Evolutionary conservation across 2,888 invertebrate genomes (phyloP).

Genomic region (Cheilosia urbana): DNA sequence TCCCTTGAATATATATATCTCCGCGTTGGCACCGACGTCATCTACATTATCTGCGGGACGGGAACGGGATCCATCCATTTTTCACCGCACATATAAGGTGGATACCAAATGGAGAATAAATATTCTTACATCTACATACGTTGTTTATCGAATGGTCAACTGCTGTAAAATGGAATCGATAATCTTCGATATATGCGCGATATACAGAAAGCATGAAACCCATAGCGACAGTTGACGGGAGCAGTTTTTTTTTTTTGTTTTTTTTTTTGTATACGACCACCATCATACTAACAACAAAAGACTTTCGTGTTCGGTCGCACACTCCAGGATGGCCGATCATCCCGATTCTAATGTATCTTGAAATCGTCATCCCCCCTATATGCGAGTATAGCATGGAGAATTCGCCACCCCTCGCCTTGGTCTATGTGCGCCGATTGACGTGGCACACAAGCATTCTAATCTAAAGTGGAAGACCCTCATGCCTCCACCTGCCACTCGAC

Average conservation of each 20-base stretch:
- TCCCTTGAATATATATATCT: conserved; percentile 62
- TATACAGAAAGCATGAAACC: conserved; percentile 52
- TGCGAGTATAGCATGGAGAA: conserved; percentile 38
- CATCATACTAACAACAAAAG: conserved; percentile 63
- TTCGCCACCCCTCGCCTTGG: conserved; percentile 38
- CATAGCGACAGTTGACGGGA: conserved; percentile 69
- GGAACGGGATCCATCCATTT: conserved; percentile 53
- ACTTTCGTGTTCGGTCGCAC: conserved; percentile 57
- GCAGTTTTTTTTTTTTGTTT: conserved; percentile 38
- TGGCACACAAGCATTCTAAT: conserved; percentile 75
- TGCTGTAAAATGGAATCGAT: conserved; percentile 76
- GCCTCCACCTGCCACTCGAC: conserved; percentile 63
- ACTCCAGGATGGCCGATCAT: conserved; percentile 64
- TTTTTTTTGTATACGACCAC: conserved; percentile 39
- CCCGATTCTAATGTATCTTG: conserved; percentile 71
- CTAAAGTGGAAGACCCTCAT: conserved; percentile 73
- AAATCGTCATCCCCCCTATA: conserved; percentile 58
- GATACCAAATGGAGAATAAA: conserved; percentile 15
- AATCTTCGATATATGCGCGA: conserved; percentile 77
- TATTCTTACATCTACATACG: conserved; percentile 67
- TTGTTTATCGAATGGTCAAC: conserved; percentile 73
- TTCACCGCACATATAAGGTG: conserved; percentile 30
- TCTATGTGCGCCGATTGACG: conserved; percentile 70
- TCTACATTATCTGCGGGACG: not conserved
- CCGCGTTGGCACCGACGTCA: not conserved